These are phyloP conservation scores for Eristalis arbustorum DNA, from an alignment of 2,888 invertebrate species.

Conservation along the genomic window DNA sequence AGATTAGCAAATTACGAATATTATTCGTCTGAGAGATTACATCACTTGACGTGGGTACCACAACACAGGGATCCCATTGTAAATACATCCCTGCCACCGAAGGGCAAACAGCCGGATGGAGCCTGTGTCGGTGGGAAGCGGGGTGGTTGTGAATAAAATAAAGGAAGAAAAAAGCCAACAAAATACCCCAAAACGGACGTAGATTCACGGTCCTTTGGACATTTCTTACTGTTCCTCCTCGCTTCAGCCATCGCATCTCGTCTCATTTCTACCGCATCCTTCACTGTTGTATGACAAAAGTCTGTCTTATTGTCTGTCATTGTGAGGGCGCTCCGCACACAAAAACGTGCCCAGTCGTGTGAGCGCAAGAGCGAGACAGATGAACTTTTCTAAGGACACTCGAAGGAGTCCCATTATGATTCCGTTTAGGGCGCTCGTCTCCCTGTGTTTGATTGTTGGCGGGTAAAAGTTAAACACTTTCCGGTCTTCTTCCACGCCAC, in stretches of 20 bases:
- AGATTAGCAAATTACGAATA: conserved; percentile 31
- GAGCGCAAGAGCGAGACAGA: conserved; percentile 5
- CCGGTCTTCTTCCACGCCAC: conserved; percentile 41
- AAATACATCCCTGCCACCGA: conserved; percentile 16
- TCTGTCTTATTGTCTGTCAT: conserved; percentile 49
- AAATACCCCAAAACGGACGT: conserved; percentile 15
- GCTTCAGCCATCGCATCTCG: neutral
- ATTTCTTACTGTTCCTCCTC: neutral
- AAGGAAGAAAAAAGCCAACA: neutral
- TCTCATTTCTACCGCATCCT: neutral
- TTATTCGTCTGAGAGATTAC: conserved; percentile 25
- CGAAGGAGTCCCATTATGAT: conserved; percentile 31
- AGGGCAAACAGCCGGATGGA: neutral
- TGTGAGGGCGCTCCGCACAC: conserved; percentile 18
- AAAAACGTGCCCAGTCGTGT: neutral
- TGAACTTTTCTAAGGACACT: conserved; percentile 43
- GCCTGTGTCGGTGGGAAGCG: neutral
- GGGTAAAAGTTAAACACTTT: conserved; percentile 64
- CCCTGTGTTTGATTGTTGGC: conserved; percentile 40
- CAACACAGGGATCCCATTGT: conserved; percentile 1
- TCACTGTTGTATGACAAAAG: conserved; percentile 16
- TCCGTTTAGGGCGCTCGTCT: conserved; percentile 28
- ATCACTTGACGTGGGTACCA: conserved; percentile 40
- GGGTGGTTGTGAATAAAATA: neutral
- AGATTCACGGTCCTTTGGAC: conserved; percentile 38